Evolutionary conservation across 2,797 vertebrate genomes (phyloP).

Genomic region (Clarias laeviceps): DNA sequence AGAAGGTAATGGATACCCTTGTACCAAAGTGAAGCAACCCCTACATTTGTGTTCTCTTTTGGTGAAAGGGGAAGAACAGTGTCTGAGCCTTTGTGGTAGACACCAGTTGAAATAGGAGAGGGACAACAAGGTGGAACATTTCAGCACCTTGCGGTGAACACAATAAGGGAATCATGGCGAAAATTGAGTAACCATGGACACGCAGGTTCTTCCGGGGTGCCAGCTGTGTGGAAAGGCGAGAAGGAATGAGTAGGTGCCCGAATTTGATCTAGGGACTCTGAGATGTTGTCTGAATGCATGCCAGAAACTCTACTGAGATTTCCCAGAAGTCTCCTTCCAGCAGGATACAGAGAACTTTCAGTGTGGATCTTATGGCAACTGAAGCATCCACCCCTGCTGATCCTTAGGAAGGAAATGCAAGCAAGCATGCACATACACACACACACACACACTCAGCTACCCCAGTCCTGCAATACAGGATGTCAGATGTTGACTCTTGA

Average conservation of each 20-base stretch:
- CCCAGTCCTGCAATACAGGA: constrained; percentile 37
- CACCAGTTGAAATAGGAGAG: constrained; percentile 66
- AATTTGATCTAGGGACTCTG: constrained; percentile 41
- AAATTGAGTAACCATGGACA: constrained; percentile 61
- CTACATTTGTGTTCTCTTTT: constrained; percentile 67
- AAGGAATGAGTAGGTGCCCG: constrained; percentile 13
- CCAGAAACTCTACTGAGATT: constrained; percentile 57
- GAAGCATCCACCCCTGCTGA: constrained; percentile 33
- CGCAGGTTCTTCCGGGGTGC: constrained; percentile 40
- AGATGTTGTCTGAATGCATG: constrained; percentile 4
- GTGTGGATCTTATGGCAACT: constrained; percentile 34
- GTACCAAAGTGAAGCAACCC: constrained; percentile 71
- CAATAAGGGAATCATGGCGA: constrained; percentile 48
- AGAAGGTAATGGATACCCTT: constrained; percentile 80
- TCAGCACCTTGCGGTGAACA: constrained; percentile 67
- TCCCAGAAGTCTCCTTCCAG: constrained; percentile 46
- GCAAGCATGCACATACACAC: not conserved
- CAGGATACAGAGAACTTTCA: constrained; percentile 28
- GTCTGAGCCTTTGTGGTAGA: constrained; percentile 52
- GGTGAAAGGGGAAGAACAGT: constrained; percentile 68
- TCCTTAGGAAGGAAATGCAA: constrained; percentile 28
- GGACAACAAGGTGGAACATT: constrained; percentile 69
- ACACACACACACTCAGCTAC: constrained; percentile 24
- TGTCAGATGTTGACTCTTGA: constrained; percentile 40
- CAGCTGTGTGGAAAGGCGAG: constrained; percentile 34